Conservation (phyloP, 1,140 invertebrate genomes). For the Meloidogyne exigua region DNA sequence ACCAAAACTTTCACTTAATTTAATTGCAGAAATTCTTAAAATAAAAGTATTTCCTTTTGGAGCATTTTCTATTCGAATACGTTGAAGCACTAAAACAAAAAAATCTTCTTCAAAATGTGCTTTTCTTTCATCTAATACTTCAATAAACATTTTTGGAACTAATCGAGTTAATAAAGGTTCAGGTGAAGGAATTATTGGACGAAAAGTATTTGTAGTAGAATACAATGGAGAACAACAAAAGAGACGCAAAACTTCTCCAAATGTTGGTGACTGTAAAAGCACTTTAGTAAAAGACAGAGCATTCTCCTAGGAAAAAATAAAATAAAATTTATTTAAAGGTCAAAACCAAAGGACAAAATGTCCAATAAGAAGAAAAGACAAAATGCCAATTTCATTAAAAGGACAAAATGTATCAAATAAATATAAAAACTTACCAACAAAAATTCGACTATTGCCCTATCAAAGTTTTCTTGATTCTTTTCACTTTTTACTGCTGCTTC, state of each 20-base stretch:
- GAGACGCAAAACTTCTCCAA: slow-evolving; percentile 5
- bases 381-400: no score
- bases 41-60: slow-evolving; percentile 7
- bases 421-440: background rate
- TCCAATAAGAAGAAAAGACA: background rate
- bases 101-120: slow-evolving; percentile 20
- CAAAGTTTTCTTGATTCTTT: background rate
- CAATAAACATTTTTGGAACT: slow-evolving; percentile 14
- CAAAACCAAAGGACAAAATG: background rate
- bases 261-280: slow-evolving; percentile 7
- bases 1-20: slow-evolving; percentile 15
- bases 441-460: background rate
- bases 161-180: slow-evolving; percentile 6
- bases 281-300: slow-evolving; percentile 14
- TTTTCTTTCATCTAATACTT: slow-evolving; percentile 21
- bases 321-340: no score
- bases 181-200: slow-evolving; percentile 17
- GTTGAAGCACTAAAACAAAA: slow-evolving; percentile 14
- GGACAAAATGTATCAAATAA: no score
- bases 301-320: slow-evolving; percentile 9
- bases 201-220: background rate
- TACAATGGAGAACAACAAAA: background rate
- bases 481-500: background rate
- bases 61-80: background rate
- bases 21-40: slow-evolving; percentile 17